phyloP scores from a whole-genome alignment of 2,797 vertebrate species.

The Discoglossus pictus region DNA sequence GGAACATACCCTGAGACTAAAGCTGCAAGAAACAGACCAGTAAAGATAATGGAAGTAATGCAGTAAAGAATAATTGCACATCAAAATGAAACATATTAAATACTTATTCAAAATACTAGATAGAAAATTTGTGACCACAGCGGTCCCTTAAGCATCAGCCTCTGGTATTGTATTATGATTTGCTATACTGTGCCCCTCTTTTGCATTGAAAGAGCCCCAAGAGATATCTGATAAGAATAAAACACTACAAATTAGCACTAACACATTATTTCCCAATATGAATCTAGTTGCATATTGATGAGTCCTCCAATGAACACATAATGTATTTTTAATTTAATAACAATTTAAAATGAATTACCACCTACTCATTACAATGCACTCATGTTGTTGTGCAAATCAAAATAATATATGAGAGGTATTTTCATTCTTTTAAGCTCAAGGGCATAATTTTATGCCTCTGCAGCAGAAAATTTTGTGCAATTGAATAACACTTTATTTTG shows the following conservation, averaged over 20 bases:
- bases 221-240: neutral
- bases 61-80: too few relatives aligned
- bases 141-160: too few relatives aligned
- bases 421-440: slow-evolving; percentile 10
- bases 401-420: slow-evolving; percentile 8
- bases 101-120: too few relatives aligned
- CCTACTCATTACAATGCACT: slow-evolving; percentile 3
- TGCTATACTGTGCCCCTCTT: too few relatives aligned
- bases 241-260: neutral
- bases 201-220: neutral
- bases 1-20: too few relatives aligned
- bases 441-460: slow-evolving; percentile 3
- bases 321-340: slow-evolving; percentile 24
- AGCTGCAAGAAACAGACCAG: too few relatives aligned
- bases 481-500: slow-evolving; percentile 49
- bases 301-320: neutral
- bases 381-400: slow-evolving; percentile 4
- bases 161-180: too few relatives aligned
- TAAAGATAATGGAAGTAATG: too few relatives aligned
- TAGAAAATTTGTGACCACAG: too few relatives aligned
- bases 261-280: neutral
- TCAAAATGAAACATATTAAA: too few relatives aligned
- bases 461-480: neutral
- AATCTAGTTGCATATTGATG: neutral
- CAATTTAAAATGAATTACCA: slow-evolving; percentile 5